These are phyloP conservation scores for Halcyon malimbica DNA, from an alignment of 2,113 vertebrate genomes.

Conservation along the genomic window DNA sequence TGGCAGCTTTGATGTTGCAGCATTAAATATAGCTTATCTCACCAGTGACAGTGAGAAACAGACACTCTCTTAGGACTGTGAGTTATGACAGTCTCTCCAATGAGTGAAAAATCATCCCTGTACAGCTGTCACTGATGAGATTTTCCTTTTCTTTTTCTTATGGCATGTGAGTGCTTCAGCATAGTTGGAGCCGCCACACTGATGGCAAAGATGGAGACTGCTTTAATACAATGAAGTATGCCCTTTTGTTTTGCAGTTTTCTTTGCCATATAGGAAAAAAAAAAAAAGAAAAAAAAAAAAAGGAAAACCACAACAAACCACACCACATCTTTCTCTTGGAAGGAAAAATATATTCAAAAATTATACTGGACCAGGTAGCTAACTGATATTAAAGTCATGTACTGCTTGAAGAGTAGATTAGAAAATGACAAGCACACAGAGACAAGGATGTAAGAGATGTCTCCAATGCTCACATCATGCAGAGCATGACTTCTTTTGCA, in stretches of 20 bases:
- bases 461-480: neutral
- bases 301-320: neutral
- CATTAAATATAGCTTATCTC: slow-evolving; percentile 68
- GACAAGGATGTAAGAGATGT: neutral
- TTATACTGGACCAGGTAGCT: neutral
- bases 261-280: neutral
- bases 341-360: neutral
- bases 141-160: neutral
- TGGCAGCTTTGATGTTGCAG: slow-evolving; percentile 59
- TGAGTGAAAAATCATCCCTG: slow-evolving; percentile 60
- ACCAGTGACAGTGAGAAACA: slow-evolving; percentile 68
- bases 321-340: neutral
- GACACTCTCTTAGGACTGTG: slow-evolving; percentile 65
- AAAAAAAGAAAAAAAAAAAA: neutral
- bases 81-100: slow-evolving; percentile 65
- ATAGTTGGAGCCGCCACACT: neutral
- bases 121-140: slow-evolving; percentile 42
- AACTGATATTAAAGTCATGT: neutral
- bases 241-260: neutral
- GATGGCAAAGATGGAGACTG: neutral
- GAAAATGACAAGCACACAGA: neutral
- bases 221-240: neutral
- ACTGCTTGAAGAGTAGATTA: neutral
- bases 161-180: neutral
- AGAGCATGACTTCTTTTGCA: neutral